Evolutionary conservation across 1,140 invertebrate genomes (phyloP).

Genomic region (Lordiphosa mommai): DNA sequence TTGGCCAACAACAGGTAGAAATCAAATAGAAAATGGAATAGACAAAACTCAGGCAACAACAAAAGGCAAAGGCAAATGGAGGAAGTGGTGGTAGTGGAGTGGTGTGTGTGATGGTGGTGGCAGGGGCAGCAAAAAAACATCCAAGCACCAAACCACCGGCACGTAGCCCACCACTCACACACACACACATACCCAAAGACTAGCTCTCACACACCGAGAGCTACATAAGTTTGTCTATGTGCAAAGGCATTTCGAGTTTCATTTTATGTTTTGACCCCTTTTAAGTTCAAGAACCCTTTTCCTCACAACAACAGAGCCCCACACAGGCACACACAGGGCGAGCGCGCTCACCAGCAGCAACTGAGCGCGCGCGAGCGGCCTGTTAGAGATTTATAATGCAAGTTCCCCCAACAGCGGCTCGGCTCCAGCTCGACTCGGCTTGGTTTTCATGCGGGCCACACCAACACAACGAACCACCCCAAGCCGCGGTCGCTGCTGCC

Average conservation of each 20-base stretch:
- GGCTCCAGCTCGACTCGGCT: conserved; percentile 24
- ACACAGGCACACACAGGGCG: conserved; percentile 10
- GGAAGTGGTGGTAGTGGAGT: conserved; percentile 29
- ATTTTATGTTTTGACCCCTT: conserved; percentile 78
- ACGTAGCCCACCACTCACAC: conserved; percentile 53
- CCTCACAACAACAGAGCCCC: conserved; percentile 47
- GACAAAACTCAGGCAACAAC: conserved; percentile 45
- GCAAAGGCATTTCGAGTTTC: conserved; percentile 75
- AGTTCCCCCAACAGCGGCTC: conserved; percentile 20
- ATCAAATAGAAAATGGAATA: conserved; percentile 78
- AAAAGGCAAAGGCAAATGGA: conserved; percentile 45
- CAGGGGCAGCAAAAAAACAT: conserved; percentile 37
- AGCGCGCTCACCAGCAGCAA: conserved; percentile 49
- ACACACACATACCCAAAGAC: conserved; percentile 16
- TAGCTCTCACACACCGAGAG: conserved; percentile 30
- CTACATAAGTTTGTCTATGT: conserved; percentile 66
- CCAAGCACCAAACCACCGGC: conserved; percentile 50
- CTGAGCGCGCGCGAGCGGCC: conserved; percentile 56
- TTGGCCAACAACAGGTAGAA: conserved; percentile 71
- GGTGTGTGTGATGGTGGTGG: conserved; percentile 42
- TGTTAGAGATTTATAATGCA: conserved; percentile 60
- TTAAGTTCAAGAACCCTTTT: conserved; percentile 78
- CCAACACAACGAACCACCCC: conserved; percentile 20
- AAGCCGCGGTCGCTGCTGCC: conserved; percentile 2
- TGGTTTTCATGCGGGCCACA: conserved; percentile 28